phyloP scores from a whole-genome alignment of 2,113 vertebrate genomes.

The Electrona antarctica region DNA sequence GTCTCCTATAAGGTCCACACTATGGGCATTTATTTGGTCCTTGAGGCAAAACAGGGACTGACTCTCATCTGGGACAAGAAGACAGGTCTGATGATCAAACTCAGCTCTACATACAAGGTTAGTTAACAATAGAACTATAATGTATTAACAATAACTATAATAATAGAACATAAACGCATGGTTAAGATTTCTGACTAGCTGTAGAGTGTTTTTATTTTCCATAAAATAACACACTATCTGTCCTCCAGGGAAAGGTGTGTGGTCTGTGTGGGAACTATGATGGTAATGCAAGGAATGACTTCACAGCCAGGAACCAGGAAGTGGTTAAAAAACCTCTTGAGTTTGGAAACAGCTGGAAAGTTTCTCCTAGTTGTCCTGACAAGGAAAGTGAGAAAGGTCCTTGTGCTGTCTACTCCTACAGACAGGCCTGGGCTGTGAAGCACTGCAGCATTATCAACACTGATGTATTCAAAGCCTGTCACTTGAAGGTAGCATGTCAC shows the following conservation, averaged over 20 bases:
- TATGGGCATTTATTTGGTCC: constrained; percentile 87
- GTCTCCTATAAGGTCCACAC: constrained; percentile 82
- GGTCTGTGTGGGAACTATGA: constrained; percentile 93
- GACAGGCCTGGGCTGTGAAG: constrained; percentile 83
- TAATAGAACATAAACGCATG: no score
- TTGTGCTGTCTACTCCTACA: constrained; percentile 80
- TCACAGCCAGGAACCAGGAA: constrained; percentile 82
- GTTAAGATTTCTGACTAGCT: no score
- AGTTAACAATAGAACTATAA: background rate
- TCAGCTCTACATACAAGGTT: constrained; percentile 85
- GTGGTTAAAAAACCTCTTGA: constrained; percentile 77
- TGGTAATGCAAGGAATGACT: constrained; percentile 87
- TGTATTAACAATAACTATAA: no score
- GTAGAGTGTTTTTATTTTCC: no score
- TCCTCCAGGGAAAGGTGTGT: constrained; percentile 83
- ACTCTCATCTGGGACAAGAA: constrained; percentile 89
- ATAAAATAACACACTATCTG: no score
- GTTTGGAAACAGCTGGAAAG: constrained; percentile 91
- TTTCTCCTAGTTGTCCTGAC: constrained; percentile 78
- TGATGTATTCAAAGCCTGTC: constrained; percentile 77
- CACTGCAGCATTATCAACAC: constrained; percentile 84
- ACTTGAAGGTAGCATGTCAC: constrained; percentile 74
- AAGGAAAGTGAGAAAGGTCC: constrained; percentile 61
- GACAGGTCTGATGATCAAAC: constrained; percentile 87
- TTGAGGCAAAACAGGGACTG: constrained; percentile 83